Conservation (phyloP, 2,888 invertebrate genomes). For the Diadegma fenestrale region DNA sequence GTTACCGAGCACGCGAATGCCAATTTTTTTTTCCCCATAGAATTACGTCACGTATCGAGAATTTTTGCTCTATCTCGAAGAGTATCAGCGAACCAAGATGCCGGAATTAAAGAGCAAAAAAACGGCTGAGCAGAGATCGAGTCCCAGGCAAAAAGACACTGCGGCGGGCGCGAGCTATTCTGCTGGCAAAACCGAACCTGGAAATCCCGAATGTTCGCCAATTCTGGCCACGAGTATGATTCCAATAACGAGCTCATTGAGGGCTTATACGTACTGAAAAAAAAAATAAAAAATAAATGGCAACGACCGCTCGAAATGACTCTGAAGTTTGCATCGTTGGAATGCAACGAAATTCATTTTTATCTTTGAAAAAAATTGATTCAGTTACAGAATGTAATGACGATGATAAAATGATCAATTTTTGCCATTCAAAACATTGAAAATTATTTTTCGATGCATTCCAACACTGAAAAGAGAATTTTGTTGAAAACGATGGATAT, state of each 20-base stretch:
- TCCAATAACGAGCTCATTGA: not conserved
- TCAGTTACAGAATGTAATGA: too few relatives aligned
- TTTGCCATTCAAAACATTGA: too few relatives aligned
- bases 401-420: too few relatives aligned
- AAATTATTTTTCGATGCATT: too few relatives aligned
- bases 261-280: too few relatives aligned
- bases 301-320: too few relatives aligned
- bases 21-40: slow-evolving; percentile 78
- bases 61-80: slow-evolving; percentile 89
- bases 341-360: too few relatives aligned
- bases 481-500: too few relatives aligned
- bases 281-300: too few relatives aligned
- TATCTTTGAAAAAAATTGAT: too few relatives aligned
- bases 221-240: slow-evolving; percentile 35
- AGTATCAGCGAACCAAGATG: slow-evolving; percentile 86
- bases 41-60: slow-evolving; percentile 90
- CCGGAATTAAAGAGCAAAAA: slow-evolving; percentile 83
- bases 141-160: slow-evolving; percentile 14
- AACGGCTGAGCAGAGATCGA: slow-evolving; percentile 21
- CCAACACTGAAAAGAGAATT: too few relatives aligned
- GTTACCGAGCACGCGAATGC: not conserved
- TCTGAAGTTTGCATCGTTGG: too few relatives aligned
- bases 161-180: slow-evolving; percentile 31
- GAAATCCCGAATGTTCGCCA: slow-evolving; percentile 8
- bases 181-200: slow-evolving; percentile 23